A percentile compares a stretch with the other conserved stretches of the same genome.
Evolutionary conservation across 2,888 invertebrate genomes (phyloP).

Genomic region (Netelia fuscicornis): DNA sequence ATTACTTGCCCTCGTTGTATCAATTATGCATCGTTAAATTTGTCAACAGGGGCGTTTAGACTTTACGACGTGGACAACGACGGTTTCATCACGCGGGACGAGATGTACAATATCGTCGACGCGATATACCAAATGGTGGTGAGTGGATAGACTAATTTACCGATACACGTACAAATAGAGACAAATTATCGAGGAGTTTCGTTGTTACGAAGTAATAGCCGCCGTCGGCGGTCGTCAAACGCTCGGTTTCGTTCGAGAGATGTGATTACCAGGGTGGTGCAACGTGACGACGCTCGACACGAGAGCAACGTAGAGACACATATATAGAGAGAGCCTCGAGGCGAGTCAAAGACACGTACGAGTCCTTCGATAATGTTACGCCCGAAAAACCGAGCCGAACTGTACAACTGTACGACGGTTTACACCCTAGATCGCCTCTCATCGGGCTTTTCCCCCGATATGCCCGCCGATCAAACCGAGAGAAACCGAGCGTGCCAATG

Average conservation of each 20-base stretch:
- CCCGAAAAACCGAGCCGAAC: no score
- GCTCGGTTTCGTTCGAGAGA: not conserved
- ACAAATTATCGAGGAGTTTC: not conserved
- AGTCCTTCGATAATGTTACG: conserved; percentile 1
- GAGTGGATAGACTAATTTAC: conserved; percentile 85
- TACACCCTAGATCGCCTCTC: no score
- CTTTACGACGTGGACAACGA: conserved; percentile 98
- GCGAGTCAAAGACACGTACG: conserved; percentile 6
- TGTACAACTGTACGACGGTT: no score
- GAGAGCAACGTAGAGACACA: not conserved
- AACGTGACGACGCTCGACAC: conserved; percentile 42
- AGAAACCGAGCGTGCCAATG: no score
- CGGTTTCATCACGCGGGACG: conserved; percentile 97
- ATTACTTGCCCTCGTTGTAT: not conserved
- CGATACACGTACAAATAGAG: not conserved
- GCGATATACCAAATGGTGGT: conserved; percentile 99
- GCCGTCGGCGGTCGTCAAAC: no score
- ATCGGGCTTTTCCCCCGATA: no score
- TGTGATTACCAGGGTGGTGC: conserved; percentile 37
- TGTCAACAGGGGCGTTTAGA: conserved; percentile 95
- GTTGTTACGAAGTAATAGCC: not conserved
- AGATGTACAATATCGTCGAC: conserved; percentile 98
- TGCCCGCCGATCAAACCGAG: no score
- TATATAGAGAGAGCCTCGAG: conserved; percentile 14
- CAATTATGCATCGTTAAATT: conserved; percentile 29